Evolutionary conservation across 2,888 invertebrate genomes (phyloP).

Genomic region (Gandaritis pyraliata): DNA sequence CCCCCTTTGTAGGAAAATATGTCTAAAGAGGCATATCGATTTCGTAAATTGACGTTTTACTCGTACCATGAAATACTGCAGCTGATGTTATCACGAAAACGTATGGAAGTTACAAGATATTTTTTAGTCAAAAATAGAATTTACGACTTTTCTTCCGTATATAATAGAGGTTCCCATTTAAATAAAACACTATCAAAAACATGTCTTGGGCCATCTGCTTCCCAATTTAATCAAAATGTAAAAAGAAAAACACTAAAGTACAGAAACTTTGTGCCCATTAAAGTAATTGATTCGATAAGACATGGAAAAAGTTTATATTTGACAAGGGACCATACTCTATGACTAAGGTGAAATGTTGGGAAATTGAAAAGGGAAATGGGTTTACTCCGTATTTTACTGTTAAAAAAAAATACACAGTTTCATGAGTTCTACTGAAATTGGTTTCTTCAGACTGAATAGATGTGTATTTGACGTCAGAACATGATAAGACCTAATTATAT

Average conservation of each 20-base stretch:
- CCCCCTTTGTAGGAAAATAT: conserved; percentile 44
- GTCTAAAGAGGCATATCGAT: conserved; percentile 35
- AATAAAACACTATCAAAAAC: not conserved
- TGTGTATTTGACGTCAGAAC: no score
- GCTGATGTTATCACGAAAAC: conserved; percentile 4
- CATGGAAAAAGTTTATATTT: conserved; percentile 78
- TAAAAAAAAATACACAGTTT: no score
- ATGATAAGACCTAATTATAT: no score
- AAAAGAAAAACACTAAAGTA: conserved; percentile 53
- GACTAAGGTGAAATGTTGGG: conserved; percentile 65
- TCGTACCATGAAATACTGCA: conserved; percentile 29
- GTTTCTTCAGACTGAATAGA: no score
- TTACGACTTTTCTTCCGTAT: no score
- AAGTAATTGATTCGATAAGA: conserved; percentile 80
- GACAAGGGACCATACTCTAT: conserved; percentile 75
- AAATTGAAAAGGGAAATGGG: conserved; percentile 69
- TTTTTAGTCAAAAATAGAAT: no score
- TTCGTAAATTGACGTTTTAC: conserved; percentile 29
- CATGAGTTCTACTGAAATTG: no score
- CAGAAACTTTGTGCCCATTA: conserved; percentile 64
- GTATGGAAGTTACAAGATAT: no score
- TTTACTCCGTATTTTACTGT: conserved; percentile 37
- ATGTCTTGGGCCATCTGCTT: not conserved
- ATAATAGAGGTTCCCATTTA: not conserved
- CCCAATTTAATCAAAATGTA: conserved; percentile 36